Evolutionary conservation across 2,888 invertebrate species (phyloP).

Genomic region (Blera fallax): DNA sequence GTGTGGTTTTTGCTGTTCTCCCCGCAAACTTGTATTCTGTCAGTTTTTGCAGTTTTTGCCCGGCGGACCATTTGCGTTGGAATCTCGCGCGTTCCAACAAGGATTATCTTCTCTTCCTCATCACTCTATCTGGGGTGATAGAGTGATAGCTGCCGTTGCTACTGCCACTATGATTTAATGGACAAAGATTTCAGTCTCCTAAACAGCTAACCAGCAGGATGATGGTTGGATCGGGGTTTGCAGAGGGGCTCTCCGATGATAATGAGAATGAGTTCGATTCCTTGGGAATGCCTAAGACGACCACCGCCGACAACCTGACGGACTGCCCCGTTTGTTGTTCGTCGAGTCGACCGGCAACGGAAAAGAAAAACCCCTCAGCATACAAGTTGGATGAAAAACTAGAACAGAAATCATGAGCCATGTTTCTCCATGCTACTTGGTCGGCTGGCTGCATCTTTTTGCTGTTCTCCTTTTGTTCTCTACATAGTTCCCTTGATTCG

Average conservation of each 20-base stretch:
- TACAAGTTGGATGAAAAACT: conserved; percentile 59
- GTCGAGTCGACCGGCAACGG: background rate
- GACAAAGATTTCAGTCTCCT: conserved; percentile 46
- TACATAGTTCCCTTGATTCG: conserved; percentile 22
- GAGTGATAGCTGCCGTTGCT: conserved; percentile 65
- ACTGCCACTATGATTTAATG: conserved; percentile 67
- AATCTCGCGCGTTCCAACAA: conserved; percentile 71
- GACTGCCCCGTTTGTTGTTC: conserved; percentile 28
- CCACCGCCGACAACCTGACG: conserved; percentile 39
- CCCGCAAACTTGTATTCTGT: conserved; percentile 51
- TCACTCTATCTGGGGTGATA: conserved; percentile 70
- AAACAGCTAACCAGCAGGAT: conserved; percentile 19
- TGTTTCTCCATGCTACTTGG: conserved; percentile 51
- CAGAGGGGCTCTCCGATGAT: conserved; percentile 22
- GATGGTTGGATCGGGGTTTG: conserved; percentile 4
- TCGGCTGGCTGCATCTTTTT: background rate
- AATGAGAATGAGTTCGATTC: conserved; percentile 64
- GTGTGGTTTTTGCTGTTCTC: background rate
- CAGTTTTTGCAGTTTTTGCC: conserved; percentile 54
- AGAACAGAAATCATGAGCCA: conserved; percentile 64
- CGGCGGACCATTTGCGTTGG: conserved; percentile 59
- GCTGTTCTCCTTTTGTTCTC: background rate
- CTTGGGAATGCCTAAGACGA: conserved; percentile 44
- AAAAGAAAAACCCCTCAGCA: conserved; percentile 8
- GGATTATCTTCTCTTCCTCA: conserved; percentile 72